Evolutionary conservation across 2,113 vertebrate genomes (phyloP), one percentile per base, ranked within the genome.

Genomic region (Melanerpes aurifrons): DNA sequence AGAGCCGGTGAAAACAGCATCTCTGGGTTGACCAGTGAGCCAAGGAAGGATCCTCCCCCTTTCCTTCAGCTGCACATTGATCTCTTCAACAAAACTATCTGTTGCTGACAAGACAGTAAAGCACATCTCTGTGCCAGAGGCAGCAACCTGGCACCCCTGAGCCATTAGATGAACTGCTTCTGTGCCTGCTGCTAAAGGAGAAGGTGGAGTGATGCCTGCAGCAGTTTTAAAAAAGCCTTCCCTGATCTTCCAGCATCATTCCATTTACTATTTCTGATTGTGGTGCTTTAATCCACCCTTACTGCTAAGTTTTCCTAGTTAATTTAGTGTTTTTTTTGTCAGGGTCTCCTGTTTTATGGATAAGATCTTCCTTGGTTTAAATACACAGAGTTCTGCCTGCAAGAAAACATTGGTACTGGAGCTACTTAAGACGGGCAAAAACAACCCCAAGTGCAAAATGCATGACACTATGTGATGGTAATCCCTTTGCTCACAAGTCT

Each of bases 21-120:
- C 54, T 69, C 50, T 43, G 56, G 62, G 91, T 72, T 0, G 3
- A 91, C 17, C 0, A 1, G n/a, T 2, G 14, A 75, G 70, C 63
- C 79, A 81, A 58, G n/a, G 57, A 73, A 54, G 1, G 20, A 59
- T 32, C 53, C 45, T 84, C 54, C 89, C 59, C 72, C 0, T 7
- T 28, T 94, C 61, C 76, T 80, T 78, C 79, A 94, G 15, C 32
- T 1, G 0, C 0, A 0, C 1, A 1, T 43, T 28, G 9, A 76
- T 29, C 11, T 76, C 68, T 70, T 89, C 82, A 61, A 32, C 75
- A 91, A 74, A 91, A 71, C 61, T 21, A 12, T 6, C 17, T 61
- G 64, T 2, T 87, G 70, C 45, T 73, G 79, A 45, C 18, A 57
- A 62, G 57, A 6, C 6, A 91, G 54, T 3, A 28, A 72, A 91